Conservation (phyloP, 2,888 invertebrate species). For the Papilio demoleus region DNA sequence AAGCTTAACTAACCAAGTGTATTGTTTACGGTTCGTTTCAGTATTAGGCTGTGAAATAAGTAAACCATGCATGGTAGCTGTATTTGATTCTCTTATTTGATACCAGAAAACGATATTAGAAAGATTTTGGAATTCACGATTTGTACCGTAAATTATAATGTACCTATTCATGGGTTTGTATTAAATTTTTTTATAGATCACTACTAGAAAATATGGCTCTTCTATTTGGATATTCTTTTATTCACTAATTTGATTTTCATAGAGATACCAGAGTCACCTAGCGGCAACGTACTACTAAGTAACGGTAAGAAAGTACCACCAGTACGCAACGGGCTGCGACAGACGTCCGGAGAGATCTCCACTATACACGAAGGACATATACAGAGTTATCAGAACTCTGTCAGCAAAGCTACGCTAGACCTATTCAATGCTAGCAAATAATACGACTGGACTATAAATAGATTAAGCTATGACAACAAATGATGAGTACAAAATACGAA, state of each 20-base stretch:
- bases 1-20: too few species aligned
- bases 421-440: constrained; percentile 58
- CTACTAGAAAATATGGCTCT: too few species aligned
- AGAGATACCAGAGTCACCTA: constrained; percentile 44
- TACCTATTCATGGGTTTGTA: too few species aligned
- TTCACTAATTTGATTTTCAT: constrained; percentile 17
- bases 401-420: constrained; percentile 63
- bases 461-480: too few species aligned
- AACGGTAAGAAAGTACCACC: constrained; percentile 70
- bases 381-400: constrained; percentile 60
- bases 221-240: not conserved
- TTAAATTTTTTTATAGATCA: too few species aligned
- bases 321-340: constrained; percentile 63
- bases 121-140: too few species aligned
- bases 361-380: constrained; percentile 73
- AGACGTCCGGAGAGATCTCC: constrained; percentile 72
- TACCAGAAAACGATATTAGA: too few species aligned
- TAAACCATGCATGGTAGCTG: too few species aligned
- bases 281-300: constrained; percentile 42
- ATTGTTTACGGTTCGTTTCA: too few species aligned
- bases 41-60: too few species aligned
- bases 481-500: not conserved
- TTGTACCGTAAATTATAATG: too few species aligned
- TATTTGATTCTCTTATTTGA: too few species aligned
- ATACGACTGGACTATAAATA: constrained; percentile 31